Evolutionary conservation across 2,888 invertebrate species (phyloP), one percentile per base, ranked within the genome.

Genomic region (Noctua comes): DNA sequence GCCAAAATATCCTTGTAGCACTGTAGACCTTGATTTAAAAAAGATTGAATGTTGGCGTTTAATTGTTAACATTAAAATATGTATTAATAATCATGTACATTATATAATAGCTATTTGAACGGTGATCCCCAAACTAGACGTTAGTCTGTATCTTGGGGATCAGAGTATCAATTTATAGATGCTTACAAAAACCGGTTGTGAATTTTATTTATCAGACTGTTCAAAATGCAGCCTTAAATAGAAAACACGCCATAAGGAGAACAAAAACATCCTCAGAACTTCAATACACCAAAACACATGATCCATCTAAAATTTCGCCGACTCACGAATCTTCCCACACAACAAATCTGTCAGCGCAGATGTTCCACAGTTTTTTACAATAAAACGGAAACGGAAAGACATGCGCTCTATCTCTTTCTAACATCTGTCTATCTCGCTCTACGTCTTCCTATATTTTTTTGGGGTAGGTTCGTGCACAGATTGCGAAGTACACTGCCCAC

Each of bases 341-440:
- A 90, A 90, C 89, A 91, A 92, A 93, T 94, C 93, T 91, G 92
- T 92, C 92, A 92, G 82, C 79, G 93, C 96, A 96, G 96, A 96
- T 96, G 96, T 92, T 95, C 92, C 83, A 90, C 85, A 91, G 92
- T 96, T 94, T 36, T 95, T 95, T 93, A 93, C 92, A 94, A 95
- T 90, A 93, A 95, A 95, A 95, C 96, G 96, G 96, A 96, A 96
- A 94, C 96, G 96, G 96, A 96, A 96, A 95, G 95, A 94, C 93
- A 93, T 90, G 91, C 85, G 88, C 86, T 71, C 89, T 84, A 79
- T 94, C 94, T 90, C 92, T 46, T 83, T 95, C 92, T 91, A 88
- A 80, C 88, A 80, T 85, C 72, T 76, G 86, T 82, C 85, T 92
- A 92, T 92, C 94, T 86, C 85, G 91, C 91, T 92, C 89, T 80